Evolutionary conservation across 37 sponge, comb jelly and placozoan genomes (phyloP).

Genomic region (Mnemiopsis leidyi): DNA sequence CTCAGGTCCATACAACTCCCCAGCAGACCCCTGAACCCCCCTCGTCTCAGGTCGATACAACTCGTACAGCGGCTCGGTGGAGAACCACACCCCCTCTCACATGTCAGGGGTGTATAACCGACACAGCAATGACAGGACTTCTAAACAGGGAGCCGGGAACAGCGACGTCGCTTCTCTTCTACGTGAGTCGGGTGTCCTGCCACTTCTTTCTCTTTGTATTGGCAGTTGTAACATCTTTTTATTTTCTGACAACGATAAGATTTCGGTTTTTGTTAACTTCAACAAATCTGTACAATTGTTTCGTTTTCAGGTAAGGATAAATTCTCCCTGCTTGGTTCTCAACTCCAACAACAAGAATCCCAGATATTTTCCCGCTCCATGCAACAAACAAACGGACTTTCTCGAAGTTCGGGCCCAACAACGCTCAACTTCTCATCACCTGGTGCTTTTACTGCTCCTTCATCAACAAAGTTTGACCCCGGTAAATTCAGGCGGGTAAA

Average conservation of each 20-base stretch:
- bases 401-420: not conserved
- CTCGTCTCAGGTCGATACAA: slow-evolving; percentile 13
- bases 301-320: slow-evolving; percentile 20
- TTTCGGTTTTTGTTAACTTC: too few species aligned
- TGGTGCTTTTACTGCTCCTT: slow-evolving; percentile 10
- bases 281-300: too few species aligned
- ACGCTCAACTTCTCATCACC: not conserved
- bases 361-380: slow-evolving; percentile 51
- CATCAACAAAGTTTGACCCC: slow-evolving; percentile 50
- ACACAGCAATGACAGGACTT: not conserved
- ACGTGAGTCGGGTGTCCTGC: slow-evolving; percentile 1
- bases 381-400: not conserved
- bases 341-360: slow-evolving; percentile 61
- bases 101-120: slow-evolving; percentile 33
- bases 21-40: not conserved
- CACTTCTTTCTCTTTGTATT: not conserved
- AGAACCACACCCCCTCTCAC: not conserved
- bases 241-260: too few species aligned
- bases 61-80: not conserved
- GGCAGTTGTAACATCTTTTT: not conserved
- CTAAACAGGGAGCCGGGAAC: not conserved
- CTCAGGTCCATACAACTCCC: too few species aligned
- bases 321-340: slow-evolving; percentile 25
- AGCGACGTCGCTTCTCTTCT: slow-evolving; percentile 22
- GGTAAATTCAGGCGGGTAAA: slow-evolving; percentile 31